Evolutionary conservation across 2,797 vertebrate species (phyloP).

Genomic region (Sphenopsis melanotis): DNA sequence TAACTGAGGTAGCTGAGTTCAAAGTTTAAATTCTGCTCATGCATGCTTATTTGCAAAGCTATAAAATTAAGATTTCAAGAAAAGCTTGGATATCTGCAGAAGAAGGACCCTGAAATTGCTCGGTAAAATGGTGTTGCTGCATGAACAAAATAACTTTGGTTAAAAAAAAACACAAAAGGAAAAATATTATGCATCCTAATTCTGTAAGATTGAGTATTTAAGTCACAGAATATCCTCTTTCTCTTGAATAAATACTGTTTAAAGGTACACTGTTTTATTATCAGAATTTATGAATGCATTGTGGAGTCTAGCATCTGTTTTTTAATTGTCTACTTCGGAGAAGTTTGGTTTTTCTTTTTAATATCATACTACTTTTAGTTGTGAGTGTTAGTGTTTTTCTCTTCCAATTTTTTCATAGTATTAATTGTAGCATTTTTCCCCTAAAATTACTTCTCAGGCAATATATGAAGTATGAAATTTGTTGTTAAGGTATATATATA

Average conservation of each 20-base stretch:
- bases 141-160: background rate
- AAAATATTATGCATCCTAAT: background rate
- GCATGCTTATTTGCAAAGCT: background rate
- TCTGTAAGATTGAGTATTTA: background rate
- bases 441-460: background rate
- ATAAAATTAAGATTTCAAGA: background rate
- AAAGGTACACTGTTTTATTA: background rate
- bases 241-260: slow-evolving; percentile 3
- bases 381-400: background rate
- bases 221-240: slow-evolving; percentile 1
- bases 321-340: background rate
- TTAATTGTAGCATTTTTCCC: background rate
- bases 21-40: background rate
- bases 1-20: background rate
- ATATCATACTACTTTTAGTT: background rate
- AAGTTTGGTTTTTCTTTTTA: background rate
- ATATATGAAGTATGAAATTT: background rate
- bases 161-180: background rate
- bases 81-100: background rate
- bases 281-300: background rate
- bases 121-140: background rate
- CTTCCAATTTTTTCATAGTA: background rate
- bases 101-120: slow-evolving; percentile 7
- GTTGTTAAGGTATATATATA: background rate
- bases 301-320: background rate